phyloP scores from a whole-genome alignment of 23 tunicate species.

The Corella eumyota region DNA sequence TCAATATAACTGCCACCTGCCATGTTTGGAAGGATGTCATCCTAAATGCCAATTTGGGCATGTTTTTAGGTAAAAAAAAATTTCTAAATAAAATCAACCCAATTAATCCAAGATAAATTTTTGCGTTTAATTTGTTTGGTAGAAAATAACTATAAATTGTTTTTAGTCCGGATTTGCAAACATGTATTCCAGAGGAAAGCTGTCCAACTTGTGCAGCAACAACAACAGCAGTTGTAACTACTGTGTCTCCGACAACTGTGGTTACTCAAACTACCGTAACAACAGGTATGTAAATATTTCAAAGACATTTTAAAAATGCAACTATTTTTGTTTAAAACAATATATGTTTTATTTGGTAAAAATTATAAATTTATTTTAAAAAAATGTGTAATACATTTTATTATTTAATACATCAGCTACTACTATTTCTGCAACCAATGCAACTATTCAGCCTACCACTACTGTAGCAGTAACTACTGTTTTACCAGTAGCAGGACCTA shows the following conservation, averaged over 20 bases:
- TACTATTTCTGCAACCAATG: too few relatives aligned
- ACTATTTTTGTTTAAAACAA: neutral
- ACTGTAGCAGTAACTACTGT: too few relatives aligned
- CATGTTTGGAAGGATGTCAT: conserved; percentile 51
- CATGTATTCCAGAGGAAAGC: conserved; percentile 22
- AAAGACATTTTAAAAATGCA: neutral
- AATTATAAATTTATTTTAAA: too few relatives aligned
- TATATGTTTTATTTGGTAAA: too few relatives aligned
- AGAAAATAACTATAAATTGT: too few relatives aligned
- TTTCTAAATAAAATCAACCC: neutral
- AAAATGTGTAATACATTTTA: too few relatives aligned
- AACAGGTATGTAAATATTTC: conserved; percentile 7
- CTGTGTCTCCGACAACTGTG: conserved; percentile 18
- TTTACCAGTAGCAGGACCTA: too few relatives aligned
- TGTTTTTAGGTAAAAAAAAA: conserved; percentile 22
- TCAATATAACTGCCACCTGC: conserved; percentile 18
- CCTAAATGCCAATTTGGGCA: conserved; percentile 26
- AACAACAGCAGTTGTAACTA: conserved; percentile 20
- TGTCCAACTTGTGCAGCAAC: conserved; percentile 50
- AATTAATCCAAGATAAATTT: neutral
- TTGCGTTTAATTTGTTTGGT: neutral
- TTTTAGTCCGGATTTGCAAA: conserved; percentile 21
- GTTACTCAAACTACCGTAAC: conserved; percentile 9
- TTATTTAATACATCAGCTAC: too few relatives aligned
- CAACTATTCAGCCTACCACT: too few relatives aligned